Base-by-base conservation (phyloP, 2,888 invertebrate genomes). In the Reticulitermes lucifugus region DNA sequence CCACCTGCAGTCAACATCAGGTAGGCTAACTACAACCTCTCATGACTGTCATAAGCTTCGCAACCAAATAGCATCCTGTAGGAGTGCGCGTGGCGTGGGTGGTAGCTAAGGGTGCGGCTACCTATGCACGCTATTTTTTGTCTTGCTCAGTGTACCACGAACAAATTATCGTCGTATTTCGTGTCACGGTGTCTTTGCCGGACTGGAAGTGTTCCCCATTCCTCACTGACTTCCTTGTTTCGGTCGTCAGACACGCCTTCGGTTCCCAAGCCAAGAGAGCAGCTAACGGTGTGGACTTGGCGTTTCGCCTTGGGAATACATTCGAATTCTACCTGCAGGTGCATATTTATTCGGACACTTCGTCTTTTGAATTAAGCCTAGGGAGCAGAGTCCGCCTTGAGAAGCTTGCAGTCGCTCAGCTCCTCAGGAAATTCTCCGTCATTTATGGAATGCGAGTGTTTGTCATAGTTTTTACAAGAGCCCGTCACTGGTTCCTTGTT, bases 111-210 rank as follows among this genome's bases (percentile, higher is more conserved):
- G 65, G 65, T 65, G 65, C 65, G 65, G 65, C 25, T n/a, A 14
- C 18, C 60, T 46, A 46, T 46, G 22, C n/a, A n/a, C 60, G n/a
- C 60, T 21, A n/a, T 65, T 25, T 25, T 65, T 10, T 65, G 65
- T 65, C 65, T n/a, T 65, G 65, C 25, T 65, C 65, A 1, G 5
- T 25, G 65, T 65, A 65, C 77, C 41, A 51, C 41, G 41, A 10
- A 77, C 22, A 35, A 77, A 46, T 77, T 77, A 77, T 77, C 14
- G 77, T 46, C 77, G 46, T 77, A 77, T 77, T 77, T 46, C 77
- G 77, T 77, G 77, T 77, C 77, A 77, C 77, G 51, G 25, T 7
- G 77, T 77, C 77, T 46, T 77, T 46, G n/a, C 25, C n/a, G n/a
- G 22, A 77, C 51, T 77, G 77, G 77, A 73, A 41, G 41, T 41